These are phyloP conservation scores for Nomada ferruginata DNA, from an alignment of 2,888 invertebrate species.

Conservation along the genomic window DNA sequence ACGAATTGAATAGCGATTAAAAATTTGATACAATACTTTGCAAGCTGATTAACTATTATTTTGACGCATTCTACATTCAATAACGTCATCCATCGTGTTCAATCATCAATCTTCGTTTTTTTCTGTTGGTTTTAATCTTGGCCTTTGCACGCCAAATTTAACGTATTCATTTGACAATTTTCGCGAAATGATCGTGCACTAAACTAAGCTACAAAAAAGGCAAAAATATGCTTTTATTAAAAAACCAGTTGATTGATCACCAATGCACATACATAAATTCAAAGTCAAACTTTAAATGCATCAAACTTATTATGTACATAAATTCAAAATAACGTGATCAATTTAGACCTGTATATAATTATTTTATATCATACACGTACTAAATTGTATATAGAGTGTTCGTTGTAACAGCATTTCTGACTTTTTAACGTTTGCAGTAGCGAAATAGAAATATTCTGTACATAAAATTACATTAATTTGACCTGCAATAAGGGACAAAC, in stretches of 20 bases:
- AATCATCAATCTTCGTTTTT: constrained; percentile 19
- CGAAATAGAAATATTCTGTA: too few relatives aligned
- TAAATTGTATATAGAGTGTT: constrained; percentile 34
- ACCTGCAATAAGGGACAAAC: too few relatives aligned
- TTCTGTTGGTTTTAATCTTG: constrained; percentile 28
- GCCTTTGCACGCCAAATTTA: constrained; percentile 22
- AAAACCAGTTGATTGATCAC: constrained; percentile 39
- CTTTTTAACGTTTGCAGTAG: too few relatives aligned
- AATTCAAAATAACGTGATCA: constrained; percentile 39
- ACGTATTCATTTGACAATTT: constrained; percentile 25
- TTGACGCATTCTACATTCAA: constrained; percentile 21
- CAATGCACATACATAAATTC: constrained; percentile 61
- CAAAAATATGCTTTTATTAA: constrained; percentile 33
- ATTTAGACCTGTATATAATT: constrained; percentile 49
- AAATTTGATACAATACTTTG: constrained; percentile 23
- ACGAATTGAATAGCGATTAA: constrained; percentile 8
- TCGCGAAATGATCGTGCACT: constrained; percentile 24
- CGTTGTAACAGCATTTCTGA: too few relatives aligned
- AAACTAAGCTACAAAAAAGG: constrained; percentile 17
- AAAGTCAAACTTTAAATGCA: constrained; percentile 14
- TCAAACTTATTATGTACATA: constrained; percentile 34
- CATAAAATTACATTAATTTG: too few relatives aligned
- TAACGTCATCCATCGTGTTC: constrained; percentile 11
- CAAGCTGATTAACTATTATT: constrained; percentile 30
- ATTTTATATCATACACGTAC: constrained; percentile 26